Evolutionary conservation across 2,113 vertebrate genomes (phyloP).

Genomic region (Triplophysa siluroides): DNA sequence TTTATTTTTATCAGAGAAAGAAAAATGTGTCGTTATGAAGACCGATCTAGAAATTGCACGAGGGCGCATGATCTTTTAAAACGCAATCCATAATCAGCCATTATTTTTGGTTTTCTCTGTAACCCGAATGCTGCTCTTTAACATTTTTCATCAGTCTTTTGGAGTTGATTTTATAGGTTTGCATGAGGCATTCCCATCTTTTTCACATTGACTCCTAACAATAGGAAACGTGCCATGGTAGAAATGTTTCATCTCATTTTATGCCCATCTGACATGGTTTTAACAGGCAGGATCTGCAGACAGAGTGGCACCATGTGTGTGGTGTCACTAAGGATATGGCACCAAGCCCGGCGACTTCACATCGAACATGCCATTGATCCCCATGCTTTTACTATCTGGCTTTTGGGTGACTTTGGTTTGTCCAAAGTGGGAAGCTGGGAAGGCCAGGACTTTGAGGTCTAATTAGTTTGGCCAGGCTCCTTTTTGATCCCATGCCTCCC

Average conservation of each 20-base stretch:
- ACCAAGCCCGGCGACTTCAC: constrained; percentile 41
- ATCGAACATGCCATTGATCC: constrained; percentile 34
- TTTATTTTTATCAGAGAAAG: constrained; percentile 62
- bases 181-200: no score
- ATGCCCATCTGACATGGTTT: constrained; percentile 49
- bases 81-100: not conserved
- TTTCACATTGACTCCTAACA: constrained; percentile 7
- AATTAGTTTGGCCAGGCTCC: constrained; percentile 36
- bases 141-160: not conserved
- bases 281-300: constrained; percentile 44
- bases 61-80: not conserved
- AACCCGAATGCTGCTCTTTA: not conserved
- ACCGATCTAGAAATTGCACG: not conserved
- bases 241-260: constrained; percentile 47
- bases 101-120: not conserved
- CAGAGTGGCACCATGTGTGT: constrained; percentile 42
- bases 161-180: no score
- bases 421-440: constrained; percentile 38
- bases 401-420: constrained; percentile 47
- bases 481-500: constrained; percentile 18
- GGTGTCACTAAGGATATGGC: constrained; percentile 46
- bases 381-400: constrained; percentile 40
- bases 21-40: constrained; percentile 56
- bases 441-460: constrained; percentile 40
- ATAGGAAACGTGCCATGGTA: constrained; percentile 20